Conservation (phyloP, 2,888 invertebrate genomes). For the Volucella zonaria region DNA sequence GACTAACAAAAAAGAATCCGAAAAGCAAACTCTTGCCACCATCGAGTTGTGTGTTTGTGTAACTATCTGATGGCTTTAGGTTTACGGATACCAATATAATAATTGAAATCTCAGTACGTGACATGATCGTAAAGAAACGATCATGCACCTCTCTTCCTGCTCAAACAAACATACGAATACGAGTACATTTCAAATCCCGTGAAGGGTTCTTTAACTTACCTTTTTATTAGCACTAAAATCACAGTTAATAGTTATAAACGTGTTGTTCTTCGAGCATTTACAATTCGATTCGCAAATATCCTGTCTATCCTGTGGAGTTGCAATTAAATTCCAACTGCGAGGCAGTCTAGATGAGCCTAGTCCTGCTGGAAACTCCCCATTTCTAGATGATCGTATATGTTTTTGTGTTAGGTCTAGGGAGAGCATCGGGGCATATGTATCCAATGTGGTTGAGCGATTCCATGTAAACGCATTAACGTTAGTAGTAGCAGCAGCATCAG, state of each 20-base stretch:
- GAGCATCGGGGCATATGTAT: conserved; percentile 30
- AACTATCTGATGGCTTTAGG: neutral
- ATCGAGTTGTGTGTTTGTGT: conserved; percentile 4
- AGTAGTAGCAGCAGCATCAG: neutral
- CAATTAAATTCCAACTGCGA: conserved; percentile 56
- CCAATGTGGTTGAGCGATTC: conserved; percentile 56
- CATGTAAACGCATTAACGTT: conserved; percentile 9
- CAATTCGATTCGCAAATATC: conserved; percentile 64
- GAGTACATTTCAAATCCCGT: neutral
- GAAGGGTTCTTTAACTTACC: conserved; percentile 54
- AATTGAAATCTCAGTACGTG: conserved; percentile 65
- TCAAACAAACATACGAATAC: neutral
- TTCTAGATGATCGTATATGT: conserved; percentile 41
- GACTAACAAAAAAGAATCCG: conserved; percentile 49
- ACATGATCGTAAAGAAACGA: conserved; percentile 55
- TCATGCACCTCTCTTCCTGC: conserved; percentile 37
- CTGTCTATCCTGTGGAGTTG: conserved; percentile 39
- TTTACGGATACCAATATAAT: conserved; percentile 41
- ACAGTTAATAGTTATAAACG: conserved; percentile 67
- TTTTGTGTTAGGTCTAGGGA: conserved; percentile 8
- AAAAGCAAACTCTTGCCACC: conserved; percentile 13
- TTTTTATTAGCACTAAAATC: conserved; percentile 71
- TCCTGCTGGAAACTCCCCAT: conserved; percentile 11
- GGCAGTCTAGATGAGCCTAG: conserved; percentile 6
- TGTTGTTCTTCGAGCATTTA: conserved; percentile 58